Base-by-base conservation (phyloP, 2,888 invertebrate genomes). In the Physocephala rufipes region DNA sequence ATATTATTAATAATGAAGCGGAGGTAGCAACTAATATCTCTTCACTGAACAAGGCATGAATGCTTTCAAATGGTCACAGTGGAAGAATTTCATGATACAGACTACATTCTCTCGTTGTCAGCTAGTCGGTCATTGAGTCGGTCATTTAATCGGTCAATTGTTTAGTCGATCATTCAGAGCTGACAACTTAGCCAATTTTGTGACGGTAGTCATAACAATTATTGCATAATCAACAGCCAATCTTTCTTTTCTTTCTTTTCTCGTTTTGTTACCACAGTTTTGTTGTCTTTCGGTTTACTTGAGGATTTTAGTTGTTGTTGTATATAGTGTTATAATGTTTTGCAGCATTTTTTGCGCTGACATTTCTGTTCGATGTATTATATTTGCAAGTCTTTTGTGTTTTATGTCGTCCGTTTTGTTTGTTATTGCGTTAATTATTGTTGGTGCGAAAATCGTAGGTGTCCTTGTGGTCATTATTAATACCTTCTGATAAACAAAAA, bases 171-270 rank as follows among this genome's bases (percentile, higher is more conserved):
- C 13, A 24, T 28, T 24, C 24, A 26, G 19, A 21, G 59, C 26
- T 28, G 28, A 59, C 61, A 61, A 61, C 28, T 30, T 24, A n/a
- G n/a, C n/a, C n/a, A n/a, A n/a, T n/a, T 36, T 4, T 36, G 36
- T 36, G 36, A 36, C 36, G 61, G 15, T 61, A 30, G 19, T 61
- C 61, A 26, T 36, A 36, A n/a, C 2, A 36, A 61, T 61, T 61
- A 19, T 61, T 61, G 61, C 61, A 61, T 30, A 61, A 61, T 61
- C 61, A 12, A 30, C 36, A 24, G 19, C 59, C 26, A 55, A 55
- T 36, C 5, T 55, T 55, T 55, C 26, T 26, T 55, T 24, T 55
- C 24, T 9, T 26, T 26, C 5, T 55, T 55, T 55, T 15, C 15
- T 55, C 15, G 21, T 55, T 9, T 26, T 26, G 1, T 24, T 55